Evolutionary conservation across 2,888 invertebrate genomes (phyloP), one percentile per base, ranked within the genome.

Genomic region (Diloba caeruleocephala): DNA sequence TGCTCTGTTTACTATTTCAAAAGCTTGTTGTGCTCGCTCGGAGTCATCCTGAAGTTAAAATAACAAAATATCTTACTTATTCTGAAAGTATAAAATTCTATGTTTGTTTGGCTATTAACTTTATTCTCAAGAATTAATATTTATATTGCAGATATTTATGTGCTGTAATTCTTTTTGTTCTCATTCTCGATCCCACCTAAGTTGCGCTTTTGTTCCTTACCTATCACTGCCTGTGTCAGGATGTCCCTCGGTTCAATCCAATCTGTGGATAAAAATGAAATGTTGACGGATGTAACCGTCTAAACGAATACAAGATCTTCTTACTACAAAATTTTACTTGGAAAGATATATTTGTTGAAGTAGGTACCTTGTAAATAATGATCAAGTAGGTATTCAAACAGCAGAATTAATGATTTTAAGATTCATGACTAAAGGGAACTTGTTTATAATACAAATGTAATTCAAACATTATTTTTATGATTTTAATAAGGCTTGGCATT

Each of bases 1-100:
- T 0, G 99, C 97, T 84, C 97, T 96, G 85, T 98, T 98, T 38
- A 99, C 96, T 81, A 98, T 97, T 92, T 98, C 98, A 86, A 98
- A 98, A 33, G 97, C 97, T 82, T 96, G 96, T 85, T 99, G 98
- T 1, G 99, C 98, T 84, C 98, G 95, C 51, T 99, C 99, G 19
- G 96, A 94, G 87, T 99, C 98, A 92, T 99, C 98, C 92, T 97
- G 97, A 92, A 92, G 57, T 55, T 46, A 79, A 83, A 71, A 76
- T 32, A 2, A 52, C 12, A 46, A n/a, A 26, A 21, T 9, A 28
- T 49, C n/a, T 58, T 39, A 65, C 15, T 41, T 32, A 21, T 25
- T 36, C 14, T 0, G 37, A 58, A 65, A 29, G n/a, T 21, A 51
- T 34, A 14, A 38, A 50, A 44, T 38, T 41, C 38, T 37, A 33